Conservation (phyloP, 2,797 vertebrate genomes). For the Corythornis leucogaster region DNA sequence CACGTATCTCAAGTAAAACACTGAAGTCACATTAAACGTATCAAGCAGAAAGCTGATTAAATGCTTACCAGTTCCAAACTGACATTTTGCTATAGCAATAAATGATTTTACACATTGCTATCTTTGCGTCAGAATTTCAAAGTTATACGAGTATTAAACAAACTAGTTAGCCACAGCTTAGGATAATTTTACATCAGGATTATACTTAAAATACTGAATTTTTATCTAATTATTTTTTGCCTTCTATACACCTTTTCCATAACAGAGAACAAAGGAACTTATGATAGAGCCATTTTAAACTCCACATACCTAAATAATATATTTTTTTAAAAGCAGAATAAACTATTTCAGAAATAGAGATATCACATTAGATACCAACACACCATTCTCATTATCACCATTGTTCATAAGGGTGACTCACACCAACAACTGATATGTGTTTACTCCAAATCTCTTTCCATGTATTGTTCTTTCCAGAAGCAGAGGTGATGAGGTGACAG, state of each 20-base stretch:
- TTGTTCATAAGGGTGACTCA: slow-evolving; percentile 46
- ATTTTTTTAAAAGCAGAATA: neutral
- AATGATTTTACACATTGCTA: neutral
- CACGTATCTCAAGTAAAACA: neutral
- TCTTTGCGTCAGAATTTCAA: neutral
- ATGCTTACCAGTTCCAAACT: slow-evolving; percentile 2
- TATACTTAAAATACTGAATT: neutral
- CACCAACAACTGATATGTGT: slow-evolving; percentile 25
- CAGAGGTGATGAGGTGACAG: slow-evolving; percentile 25
- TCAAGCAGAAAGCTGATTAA: slow-evolving; percentile 38
- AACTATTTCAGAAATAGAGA: neutral
- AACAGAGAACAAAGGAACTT: neutral
- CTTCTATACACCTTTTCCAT: neutral
- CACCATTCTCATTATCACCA: slow-evolving; percentile 4
- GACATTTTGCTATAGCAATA: slow-evolving; percentile 23
- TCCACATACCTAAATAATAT: neutral
- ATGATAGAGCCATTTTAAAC: neutral
- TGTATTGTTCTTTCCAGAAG: slow-evolving; percentile 33
- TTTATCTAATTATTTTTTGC: neutral
- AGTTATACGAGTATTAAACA: neutral
- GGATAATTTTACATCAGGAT: neutral
- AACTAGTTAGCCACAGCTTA: neutral
- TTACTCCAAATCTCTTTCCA: slow-evolving; percentile 55
- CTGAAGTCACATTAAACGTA: neutral
- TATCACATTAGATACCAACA: neutral